Evolutionary conservation across 2,797 vertebrate species (phyloP), one percentile per base, ranked within the genome.

Genomic region (Salarias fasciatus): DNA sequence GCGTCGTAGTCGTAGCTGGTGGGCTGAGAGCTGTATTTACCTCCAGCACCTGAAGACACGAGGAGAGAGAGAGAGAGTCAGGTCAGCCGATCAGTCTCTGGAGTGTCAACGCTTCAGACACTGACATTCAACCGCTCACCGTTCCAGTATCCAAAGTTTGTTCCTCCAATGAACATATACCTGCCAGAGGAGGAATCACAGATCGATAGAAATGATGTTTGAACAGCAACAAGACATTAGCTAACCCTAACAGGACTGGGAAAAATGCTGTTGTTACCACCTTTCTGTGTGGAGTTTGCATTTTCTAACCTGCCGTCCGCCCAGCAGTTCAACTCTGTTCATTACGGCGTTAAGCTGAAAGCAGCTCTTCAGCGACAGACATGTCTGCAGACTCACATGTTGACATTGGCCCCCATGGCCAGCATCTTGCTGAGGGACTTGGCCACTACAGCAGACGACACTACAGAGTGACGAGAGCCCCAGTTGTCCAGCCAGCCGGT

Each of bases 151-250:
- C 85, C 97, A 89, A 99, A 98, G 86, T 94, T 98, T 74, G 95
- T 96, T 60, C 97, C 97, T 62, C 97, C 97, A 69, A 96, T 95
- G 85, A 99, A 99, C 97, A 99, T 97, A 86, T 99, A 99, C 83
- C 97, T 99, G 85, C 24, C 74, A 79, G 72, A 43, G 65, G 65
- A 77, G 35, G 52, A 36, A 41, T 0, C 11, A 18, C 9, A 42
- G 8, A 11, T 13, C 41, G 11, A 45, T 30, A n/a, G n/a, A n/a
- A n/a, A n/a, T n/a, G n/a, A n/a, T n/a, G n/a, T n/a, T n/a, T n/a
- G 18, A 24, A 18, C 18, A 24, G 24, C 24, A 24, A 3, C 18
- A 24, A 24, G 18, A 24, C 3, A 18, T 24, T n/a, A n/a, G n/a
- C n/a, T n/a, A n/a, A n/a, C n/a, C n/a, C n/a, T n/a, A n/a, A n/a